Evolutionary conservation across 2,113 vertebrate genomes (phyloP).

Genomic region (Barnardius zonarius): DNA sequence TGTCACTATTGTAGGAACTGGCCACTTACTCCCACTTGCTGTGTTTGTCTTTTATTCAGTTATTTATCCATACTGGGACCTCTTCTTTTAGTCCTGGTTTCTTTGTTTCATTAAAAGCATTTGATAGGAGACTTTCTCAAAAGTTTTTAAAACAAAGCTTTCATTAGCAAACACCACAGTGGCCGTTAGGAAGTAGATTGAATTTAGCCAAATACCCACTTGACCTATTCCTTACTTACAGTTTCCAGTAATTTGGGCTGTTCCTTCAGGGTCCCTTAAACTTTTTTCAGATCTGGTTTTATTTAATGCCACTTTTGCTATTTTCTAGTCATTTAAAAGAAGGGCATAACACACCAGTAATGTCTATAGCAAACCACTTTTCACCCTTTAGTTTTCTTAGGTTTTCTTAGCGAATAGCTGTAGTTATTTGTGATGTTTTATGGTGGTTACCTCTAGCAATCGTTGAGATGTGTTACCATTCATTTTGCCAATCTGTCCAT

Average conservation of each 20-base stretch:
- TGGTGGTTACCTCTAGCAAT: neutral
- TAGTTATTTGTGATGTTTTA: neutral
- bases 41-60: neutral
- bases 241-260: neutral
- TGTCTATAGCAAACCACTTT: neutral
- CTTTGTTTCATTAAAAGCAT: neutral
- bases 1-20: neutral
- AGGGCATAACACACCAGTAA: neutral
- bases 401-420: neutral
- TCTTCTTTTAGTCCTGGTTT: neutral
- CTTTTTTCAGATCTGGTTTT: neutral
- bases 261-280: neutral
- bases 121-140: neutral
- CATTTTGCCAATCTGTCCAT: neutral
- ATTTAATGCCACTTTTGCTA: neutral
- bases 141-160: neutral
- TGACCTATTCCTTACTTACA: slow-evolving; percentile 3
- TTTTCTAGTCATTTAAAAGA: neutral
- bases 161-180: neutral
- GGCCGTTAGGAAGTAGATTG: neutral
- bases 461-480: neutral
- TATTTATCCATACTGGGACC: neutral
- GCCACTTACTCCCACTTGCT: neutral
- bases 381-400: neutral
- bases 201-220: neutral